Conservation (phyloP, 2,797 vertebrate species). For the Echiichthys vipera region DNA sequence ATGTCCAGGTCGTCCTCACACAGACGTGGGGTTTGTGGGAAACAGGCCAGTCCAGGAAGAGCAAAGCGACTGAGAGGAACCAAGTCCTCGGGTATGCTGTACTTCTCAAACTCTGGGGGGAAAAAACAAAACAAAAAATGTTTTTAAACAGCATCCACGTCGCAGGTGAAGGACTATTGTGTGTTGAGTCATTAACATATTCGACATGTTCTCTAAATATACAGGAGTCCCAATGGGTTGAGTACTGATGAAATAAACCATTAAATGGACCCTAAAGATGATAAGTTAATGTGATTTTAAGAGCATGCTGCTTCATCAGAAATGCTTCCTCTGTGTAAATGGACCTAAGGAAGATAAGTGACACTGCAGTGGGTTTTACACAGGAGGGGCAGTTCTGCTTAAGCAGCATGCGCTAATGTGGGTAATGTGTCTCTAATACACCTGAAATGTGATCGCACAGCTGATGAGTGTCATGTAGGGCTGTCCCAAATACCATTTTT, state of each 20-base stretch:
- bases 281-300: too few species aligned
- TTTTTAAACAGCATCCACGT: background rate
- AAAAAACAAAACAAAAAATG: background rate
- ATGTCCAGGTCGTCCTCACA: slow-evolving; percentile 45
- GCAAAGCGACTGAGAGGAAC: slow-evolving; percentile 63
- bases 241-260: background rate
- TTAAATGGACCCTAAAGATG: too few species aligned
- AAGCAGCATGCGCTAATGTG: too few species aligned
- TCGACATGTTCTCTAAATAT: background rate
- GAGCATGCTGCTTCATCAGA: too few species aligned
- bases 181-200: background rate
- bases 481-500: too few species aligned
- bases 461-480: background rate
- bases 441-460: background rate
- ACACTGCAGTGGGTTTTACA: background rate
- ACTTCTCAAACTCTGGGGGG: slow-evolving; percentile 77
- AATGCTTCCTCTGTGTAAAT: too few species aligned
- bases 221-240: background rate
- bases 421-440: too few species aligned
- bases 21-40: slow-evolving; percentile 22
- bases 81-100: slow-evolving; percentile 70
- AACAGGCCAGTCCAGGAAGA: slow-evolving; percentile 67
- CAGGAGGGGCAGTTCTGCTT: background rate
- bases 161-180: background rate
- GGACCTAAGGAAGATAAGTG: background rate